A percentile compares a stretch with the other conserved stretches of the same genome.
Conservation (phyloP, 1,140 invertebrate species). For the Panagrolaimus sp. region DNA sequence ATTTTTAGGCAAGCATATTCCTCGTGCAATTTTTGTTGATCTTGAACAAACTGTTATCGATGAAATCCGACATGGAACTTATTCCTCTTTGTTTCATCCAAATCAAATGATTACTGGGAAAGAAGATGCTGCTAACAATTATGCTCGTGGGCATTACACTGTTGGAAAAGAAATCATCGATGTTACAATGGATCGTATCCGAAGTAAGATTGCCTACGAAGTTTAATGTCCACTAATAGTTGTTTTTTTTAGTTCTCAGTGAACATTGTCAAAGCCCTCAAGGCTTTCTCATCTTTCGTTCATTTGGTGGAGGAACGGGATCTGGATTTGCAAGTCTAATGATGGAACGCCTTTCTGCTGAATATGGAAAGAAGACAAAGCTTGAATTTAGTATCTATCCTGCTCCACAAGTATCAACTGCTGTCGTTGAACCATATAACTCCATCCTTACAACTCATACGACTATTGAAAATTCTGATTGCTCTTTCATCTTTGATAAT, state of each 20-base stretch:
- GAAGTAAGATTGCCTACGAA: too few relatives aligned
- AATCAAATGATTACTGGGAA: slow-evolving; percentile 60
- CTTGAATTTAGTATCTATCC: slow-evolving; percentile 83
- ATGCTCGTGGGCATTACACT: slow-evolving; percentile 77
- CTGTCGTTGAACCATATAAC: slow-evolving; percentile 35
- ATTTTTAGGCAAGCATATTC: slow-evolving; percentile 69
- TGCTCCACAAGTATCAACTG: slow-evolving; percentile 71
- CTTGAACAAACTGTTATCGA: slow-evolving; percentile 72
- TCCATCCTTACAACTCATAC: slow-evolving; percentile 44
- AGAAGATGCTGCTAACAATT: slow-evolving; percentile 62
- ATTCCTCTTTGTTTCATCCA: slow-evolving; percentile 60
- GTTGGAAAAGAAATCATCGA: slow-evolving; percentile 72
- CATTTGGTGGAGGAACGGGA: slow-evolving; percentile 82
- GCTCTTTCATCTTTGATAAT: slow-evolving; percentile 67
- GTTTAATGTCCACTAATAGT: too few relatives aligned
- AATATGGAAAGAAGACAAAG: slow-evolving; percentile 82
- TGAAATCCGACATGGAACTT: slow-evolving; percentile 26
- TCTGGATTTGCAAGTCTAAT: slow-evolving; percentile 79
- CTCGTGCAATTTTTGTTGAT: slow-evolving; percentile 75
- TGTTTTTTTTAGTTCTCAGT: slow-evolving; percentile 32
- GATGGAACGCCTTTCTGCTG: slow-evolving; percentile 78
- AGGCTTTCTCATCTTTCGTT: slow-evolving; percentile 82
- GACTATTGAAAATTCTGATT: slow-evolving; percentile 58
- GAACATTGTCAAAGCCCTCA: slow-evolving; percentile 66
- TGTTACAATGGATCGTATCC: slow-evolving; percentile 53